Evolutionary conservation across 2,888 invertebrate genomes (phyloP).

Genomic region (Drosophila pseudotalamancana): DNA sequence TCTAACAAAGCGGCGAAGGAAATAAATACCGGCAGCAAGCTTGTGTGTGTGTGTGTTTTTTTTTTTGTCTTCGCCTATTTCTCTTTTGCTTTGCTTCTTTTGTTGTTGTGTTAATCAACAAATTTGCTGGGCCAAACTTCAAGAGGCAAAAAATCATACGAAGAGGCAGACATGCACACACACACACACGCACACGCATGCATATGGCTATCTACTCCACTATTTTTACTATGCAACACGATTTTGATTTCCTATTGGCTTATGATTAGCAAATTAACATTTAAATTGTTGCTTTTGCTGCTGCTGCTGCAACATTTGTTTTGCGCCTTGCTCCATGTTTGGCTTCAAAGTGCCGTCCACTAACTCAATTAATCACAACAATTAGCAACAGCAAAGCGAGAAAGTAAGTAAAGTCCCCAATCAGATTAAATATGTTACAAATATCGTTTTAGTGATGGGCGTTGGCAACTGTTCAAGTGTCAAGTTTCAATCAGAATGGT

Average conservation of each 20-base stretch:
- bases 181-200: not conserved
- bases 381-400: slow-evolving; percentile 15
- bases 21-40: slow-evolving; percentile 43
- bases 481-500: not conserved
- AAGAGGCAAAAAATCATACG: slow-evolving; percentile 29
- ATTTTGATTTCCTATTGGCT: not conserved
- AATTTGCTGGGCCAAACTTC: slow-evolving; percentile 41
- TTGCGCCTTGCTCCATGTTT: slow-evolving; percentile 2
- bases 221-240: not conserved
- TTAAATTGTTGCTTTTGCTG: not conserved
- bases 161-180: slow-evolving; percentile 5
- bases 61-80: slow-evolving; percentile 26
- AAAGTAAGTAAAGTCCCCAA: not conserved
- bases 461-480: not conserved
- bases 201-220: not conserved
- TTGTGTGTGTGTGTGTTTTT: not conserved
- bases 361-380: slow-evolving; percentile 18
- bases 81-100: slow-evolving; percentile 10
- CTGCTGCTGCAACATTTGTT: not conserved
- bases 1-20: slow-evolving; percentile 3
- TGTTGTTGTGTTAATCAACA: slow-evolving; percentile 41
- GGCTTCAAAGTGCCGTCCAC: not conserved
- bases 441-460: slow-evolving; percentile 20
- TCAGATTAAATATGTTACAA: not conserved
- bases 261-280: not conserved